Evolutionary conservation across 2,113 vertebrate species (phyloP).

Genomic region (Takifugu flavidus): DNA sequence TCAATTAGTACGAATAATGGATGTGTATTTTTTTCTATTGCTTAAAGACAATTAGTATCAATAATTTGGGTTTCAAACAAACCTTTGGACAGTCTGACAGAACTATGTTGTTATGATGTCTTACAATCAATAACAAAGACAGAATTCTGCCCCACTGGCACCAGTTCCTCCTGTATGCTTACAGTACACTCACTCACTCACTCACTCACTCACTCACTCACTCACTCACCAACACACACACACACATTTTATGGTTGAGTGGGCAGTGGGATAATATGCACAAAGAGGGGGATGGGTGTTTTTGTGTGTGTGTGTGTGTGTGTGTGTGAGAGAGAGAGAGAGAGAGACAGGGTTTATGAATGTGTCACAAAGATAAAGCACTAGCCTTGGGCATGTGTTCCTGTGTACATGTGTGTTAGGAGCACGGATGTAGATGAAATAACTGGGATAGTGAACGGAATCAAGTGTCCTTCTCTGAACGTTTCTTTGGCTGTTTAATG

Average conservation of each 20-base stretch:
- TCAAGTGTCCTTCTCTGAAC: background rate
- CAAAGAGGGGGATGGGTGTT: slow-evolving; percentile 10
- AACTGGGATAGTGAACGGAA: background rate
- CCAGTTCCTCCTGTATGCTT: too few relatives aligned
- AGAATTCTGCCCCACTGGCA: too few relatives aligned
- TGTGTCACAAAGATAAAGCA: slow-evolving; percentile 51
- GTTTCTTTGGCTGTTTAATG: background rate
- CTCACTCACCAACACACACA: background rate
- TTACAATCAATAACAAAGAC: too few relatives aligned
- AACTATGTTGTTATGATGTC: too few relatives aligned
- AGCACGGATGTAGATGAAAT: slow-evolving; percentile 1
- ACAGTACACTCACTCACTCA: too few relatives aligned
- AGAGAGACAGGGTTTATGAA: slow-evolving; percentile 26
- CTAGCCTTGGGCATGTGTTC: slow-evolving; percentile 19
- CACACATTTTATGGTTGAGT: slow-evolving; percentile 22
- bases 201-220: background rate
- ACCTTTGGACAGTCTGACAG: too few relatives aligned
- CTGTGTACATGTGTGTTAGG: slow-evolving; percentile 2
- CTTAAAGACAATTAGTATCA: too few relatives aligned
- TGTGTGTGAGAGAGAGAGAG: slow-evolving; percentile 1
- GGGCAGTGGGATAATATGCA: slow-evolving; percentile 19
- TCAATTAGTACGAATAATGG: too few relatives aligned
- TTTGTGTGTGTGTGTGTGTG: background rate
- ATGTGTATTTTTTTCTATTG: too few relatives aligned
- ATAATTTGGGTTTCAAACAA: too few relatives aligned